A percentile compares a stretch with the other conserved stretches of the same genome.
Conservation (phyloP, 1,140 invertebrate species). For the Danaus melanippus region DNA sequence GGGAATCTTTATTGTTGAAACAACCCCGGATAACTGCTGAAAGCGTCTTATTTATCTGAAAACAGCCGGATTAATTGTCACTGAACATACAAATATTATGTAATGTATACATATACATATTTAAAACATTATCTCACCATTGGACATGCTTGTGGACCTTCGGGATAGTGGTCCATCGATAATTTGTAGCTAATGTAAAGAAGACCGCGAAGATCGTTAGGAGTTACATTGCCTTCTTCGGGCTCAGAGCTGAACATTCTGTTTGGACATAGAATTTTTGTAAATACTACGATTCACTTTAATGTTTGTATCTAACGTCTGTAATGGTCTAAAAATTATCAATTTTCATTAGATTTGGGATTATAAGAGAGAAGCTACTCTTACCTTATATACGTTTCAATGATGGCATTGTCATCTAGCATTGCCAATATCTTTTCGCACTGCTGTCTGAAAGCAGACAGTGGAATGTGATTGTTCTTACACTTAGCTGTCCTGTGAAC, state of each 20-base stretch:
- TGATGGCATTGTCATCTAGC: conserved; percentile 76
- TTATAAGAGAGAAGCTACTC: conserved; percentile 8
- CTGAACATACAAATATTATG: no score
- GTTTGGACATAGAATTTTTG: no score
- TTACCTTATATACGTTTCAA: conserved; percentile 79
- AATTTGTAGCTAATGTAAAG: conserved; percentile 82
- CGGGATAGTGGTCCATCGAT: conserved; percentile 82
- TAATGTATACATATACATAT: no score
- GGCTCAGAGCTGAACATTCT: no score
- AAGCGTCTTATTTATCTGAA: conserved; percentile 77
- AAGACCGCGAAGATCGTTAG: no score
- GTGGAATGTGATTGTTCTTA: conserved; percentile 75
- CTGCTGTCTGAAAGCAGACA: conserved; percentile 78
- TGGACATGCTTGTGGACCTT: conserved; percentile 74
- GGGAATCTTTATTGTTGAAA: conserved; percentile 83
- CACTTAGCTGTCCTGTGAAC: conserved; percentile 75
- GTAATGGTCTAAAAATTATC: no score
- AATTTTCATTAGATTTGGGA: no score
- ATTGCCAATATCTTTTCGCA: conserved; percentile 80
- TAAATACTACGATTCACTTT: no score
- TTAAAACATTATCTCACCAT: conserved; percentile 43
- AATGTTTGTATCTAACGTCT: no score
- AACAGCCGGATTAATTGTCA: conserved; percentile 4
- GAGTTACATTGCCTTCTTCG: no score
- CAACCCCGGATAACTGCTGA: conserved; percentile 81